phyloP scores from a whole-genome alignment of 2,797 vertebrate genomes.

The Crocodylus rhombifer region DNA sequence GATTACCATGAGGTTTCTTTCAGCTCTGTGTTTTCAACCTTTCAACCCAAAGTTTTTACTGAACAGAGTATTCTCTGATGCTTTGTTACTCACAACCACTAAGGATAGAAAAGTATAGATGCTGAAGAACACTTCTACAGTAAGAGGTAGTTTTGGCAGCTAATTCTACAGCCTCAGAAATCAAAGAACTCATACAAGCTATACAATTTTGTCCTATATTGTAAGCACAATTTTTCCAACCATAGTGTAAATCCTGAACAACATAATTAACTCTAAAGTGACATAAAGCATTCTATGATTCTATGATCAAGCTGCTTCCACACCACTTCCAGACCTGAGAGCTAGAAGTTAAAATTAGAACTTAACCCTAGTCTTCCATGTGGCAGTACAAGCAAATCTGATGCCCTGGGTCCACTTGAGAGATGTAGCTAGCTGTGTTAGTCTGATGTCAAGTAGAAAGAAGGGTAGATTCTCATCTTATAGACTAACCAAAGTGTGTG shows the following conservation, averaged over 20 bases:
- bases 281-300: neutral
- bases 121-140: neutral
- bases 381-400: neutral
- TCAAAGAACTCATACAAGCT: neutral
- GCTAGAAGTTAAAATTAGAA: neutral
- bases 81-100: neutral
- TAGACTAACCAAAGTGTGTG: too few relatives aligned
- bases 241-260: neutral
- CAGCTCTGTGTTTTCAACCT: neutral
- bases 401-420: neutral
- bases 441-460: too few relatives aligned
- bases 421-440: too few relatives aligned
- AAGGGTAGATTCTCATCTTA: too few relatives aligned
- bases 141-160: neutral
- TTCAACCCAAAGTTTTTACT: neutral
- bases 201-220: neutral
- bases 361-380: neutral
- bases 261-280: neutral
- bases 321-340: neutral
- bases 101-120: neutral
- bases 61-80: too few relatives aligned
- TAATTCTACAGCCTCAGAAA: neutral
- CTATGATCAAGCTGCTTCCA: neutral
- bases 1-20: neutral
- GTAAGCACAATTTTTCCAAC: neutral